Evolutionary conservation across 1,140 invertebrate species (phyloP).

Genomic region (Drosophila nigrodunni): DNA sequence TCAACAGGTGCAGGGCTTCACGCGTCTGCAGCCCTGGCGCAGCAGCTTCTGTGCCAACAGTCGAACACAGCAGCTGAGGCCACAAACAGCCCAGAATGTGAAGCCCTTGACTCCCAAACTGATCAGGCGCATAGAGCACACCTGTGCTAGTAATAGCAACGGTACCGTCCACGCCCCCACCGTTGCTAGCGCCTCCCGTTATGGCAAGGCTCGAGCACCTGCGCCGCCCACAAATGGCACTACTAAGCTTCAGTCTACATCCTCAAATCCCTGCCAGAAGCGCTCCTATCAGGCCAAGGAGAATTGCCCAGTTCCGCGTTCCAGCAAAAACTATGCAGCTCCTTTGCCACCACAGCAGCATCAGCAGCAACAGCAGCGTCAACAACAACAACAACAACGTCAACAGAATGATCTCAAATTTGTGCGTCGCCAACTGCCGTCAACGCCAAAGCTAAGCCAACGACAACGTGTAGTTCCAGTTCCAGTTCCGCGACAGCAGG

Average conservation of each 20-base stretch:
- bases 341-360: slow-evolving; percentile 65
- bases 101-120: slow-evolving; percentile 80
- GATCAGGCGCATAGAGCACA: slow-evolving; percentile 74
- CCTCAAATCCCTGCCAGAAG: slow-evolving; percentile 65
- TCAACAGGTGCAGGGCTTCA: slow-evolving; percentile 55
- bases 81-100: slow-evolving; percentile 47
- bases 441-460: slow-evolving; percentile 63
- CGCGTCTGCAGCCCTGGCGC: slow-evolving; percentile 74
- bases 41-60: slow-evolving; percentile 74
- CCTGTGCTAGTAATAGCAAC: slow-evolving; percentile 39
- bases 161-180: slow-evolving; percentile 10
- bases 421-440: slow-evolving; percentile 61
- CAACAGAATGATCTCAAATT: slow-evolving; percentile 73
- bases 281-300: slow-evolving; percentile 80
- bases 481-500: slow-evolving; percentile 6
- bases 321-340: slow-evolving; percentile 77
- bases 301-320: slow-evolving; percentile 68
- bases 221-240: slow-evolving; percentile 39
- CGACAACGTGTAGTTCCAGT: slow-evolving; percentile 51
- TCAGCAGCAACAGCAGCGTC: slow-evolving; percentile 14
- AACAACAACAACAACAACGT: slow-evolving; percentile 37
- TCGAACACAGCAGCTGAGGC: slow-evolving; percentile 31
- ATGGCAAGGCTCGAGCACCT: slow-evolving; percentile 63
- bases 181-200: slow-evolving; percentile 26
- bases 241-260: slow-evolving; percentile 49